Evolutionary conservation across 2,888 invertebrate genomes (phyloP).

Genomic region (Bombylius discolor): DNA sequence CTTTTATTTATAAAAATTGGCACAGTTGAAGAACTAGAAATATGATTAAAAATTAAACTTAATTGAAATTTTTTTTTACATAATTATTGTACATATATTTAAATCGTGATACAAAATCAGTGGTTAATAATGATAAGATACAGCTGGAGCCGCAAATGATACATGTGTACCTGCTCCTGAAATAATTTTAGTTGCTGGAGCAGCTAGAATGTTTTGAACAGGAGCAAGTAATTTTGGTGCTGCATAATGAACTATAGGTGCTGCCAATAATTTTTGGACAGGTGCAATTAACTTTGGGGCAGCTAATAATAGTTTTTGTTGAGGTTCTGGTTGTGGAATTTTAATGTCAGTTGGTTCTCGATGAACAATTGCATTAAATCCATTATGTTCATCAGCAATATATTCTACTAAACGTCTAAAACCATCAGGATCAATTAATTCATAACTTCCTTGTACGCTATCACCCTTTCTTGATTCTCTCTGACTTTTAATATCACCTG

Average conservation of each 20-base stretch:
- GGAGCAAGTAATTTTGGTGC: constrained; percentile 4
- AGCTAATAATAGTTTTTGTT: constrained; percentile 19
- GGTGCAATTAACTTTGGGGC: constrained; percentile 20
- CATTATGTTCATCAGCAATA: constrained; percentile 40
- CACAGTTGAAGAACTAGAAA: constrained; percentile 1
- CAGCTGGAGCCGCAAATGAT: constrained; percentile 22
- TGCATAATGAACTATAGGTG: constrained; percentile 22
- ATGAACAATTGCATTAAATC: constrained; percentile 42
- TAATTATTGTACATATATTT: no score
- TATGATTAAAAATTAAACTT: neutral
- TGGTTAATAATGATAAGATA: constrained; percentile 24
- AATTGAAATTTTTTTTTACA: neutral
- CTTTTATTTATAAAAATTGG: neutral
- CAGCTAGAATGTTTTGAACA: constrained; percentile 10
- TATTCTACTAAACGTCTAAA: constrained; percentile 41
- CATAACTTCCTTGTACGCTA: constrained; percentile 40
- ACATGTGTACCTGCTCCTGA: constrained; percentile 21
- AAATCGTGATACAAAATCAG: no score
- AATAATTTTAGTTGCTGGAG: constrained; percentile 4
- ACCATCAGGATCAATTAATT: constrained; percentile 41
- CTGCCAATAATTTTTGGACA: constrained; percentile 1
- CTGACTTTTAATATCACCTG: constrained; percentile 42
- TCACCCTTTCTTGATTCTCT: constrained; percentile 41
- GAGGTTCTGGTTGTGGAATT: constrained; percentile 25
- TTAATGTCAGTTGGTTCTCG: constrained; percentile 37